Percentiles rank a stretch among this genome's conserved stretches.
phyloP scores from a whole-genome alignment of 2,113 vertebrate genomes.

The Dicrurus megarhynchus region DNA sequence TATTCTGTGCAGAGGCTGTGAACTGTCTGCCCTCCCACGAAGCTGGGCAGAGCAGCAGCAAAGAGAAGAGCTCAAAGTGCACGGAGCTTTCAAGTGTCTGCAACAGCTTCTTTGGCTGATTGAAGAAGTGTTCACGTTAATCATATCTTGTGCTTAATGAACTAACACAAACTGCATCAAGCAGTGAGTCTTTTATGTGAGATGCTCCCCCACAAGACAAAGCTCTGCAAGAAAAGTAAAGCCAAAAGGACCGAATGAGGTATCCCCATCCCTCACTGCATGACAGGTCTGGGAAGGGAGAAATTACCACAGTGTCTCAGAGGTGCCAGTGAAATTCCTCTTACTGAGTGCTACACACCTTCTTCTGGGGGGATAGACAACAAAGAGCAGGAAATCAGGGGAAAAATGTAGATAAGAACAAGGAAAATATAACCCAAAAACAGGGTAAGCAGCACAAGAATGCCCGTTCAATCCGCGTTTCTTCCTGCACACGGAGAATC shows the following conservation, averaged over 20 bases:
- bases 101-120: background rate
- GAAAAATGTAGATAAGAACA: background rate
- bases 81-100: background rate
- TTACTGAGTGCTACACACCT: background rate
- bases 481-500: background rate
- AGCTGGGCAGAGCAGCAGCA: background rate
- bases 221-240: background rate
- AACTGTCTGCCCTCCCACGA: background rate
- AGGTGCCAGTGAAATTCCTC: background rate
- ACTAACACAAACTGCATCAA: conserved; percentile 8
- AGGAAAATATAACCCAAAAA: background rate
- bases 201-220: background rate
- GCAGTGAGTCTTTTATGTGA: background rate
- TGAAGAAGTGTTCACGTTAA: background rate
- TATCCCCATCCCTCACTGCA: background rate
- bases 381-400: accelerated
- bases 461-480: background rate
- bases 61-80: background rate
- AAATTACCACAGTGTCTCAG: background rate
- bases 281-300: background rate
- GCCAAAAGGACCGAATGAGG: background rate
- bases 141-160: conserved; percentile 17
- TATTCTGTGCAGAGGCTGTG: background rate
- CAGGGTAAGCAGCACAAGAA: background rate
- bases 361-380: background rate